Conservation (phyloP, 2,797 vertebrate genomes). For the Pipistrellus nathusii region DNA sequence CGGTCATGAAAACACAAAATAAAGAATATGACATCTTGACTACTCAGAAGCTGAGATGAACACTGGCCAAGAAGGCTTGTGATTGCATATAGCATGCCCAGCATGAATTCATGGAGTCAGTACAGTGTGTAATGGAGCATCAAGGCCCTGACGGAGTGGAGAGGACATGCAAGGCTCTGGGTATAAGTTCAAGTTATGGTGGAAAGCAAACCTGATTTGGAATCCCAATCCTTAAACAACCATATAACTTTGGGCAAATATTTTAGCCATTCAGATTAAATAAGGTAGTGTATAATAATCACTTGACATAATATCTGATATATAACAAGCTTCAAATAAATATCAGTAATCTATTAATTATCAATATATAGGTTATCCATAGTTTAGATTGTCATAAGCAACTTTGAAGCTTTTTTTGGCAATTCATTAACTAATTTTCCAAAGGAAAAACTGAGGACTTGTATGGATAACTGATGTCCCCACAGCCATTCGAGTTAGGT, state of each 20-base stretch:
- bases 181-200: background rate
- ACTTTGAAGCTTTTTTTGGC: background rate
- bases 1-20: background rate
- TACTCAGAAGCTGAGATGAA: background rate
- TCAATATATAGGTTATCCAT: background rate
- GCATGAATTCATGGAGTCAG: background rate
- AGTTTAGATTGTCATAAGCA: constrained; percentile 21
- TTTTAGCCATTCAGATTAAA: constrained; percentile 17
- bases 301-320: background rate
- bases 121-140: background rate
- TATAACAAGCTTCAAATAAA: background rate
- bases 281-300: background rate
- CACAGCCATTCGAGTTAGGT: background rate
- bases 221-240: background rate
- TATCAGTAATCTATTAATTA: background rate
- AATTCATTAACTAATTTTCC: background rate
- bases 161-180: background rate
- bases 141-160: background rate
- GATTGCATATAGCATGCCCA: no score
- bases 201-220: background rate
- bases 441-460: background rate
- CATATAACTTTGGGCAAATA: background rate
- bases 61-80: background rate
- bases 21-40: background rate
- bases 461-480: background rate